These are phyloP conservation scores for Epinephelus fuscoguttatus DNA, from an alignment of 2,113 vertebrate species.

Conservation along the genomic window DNA sequence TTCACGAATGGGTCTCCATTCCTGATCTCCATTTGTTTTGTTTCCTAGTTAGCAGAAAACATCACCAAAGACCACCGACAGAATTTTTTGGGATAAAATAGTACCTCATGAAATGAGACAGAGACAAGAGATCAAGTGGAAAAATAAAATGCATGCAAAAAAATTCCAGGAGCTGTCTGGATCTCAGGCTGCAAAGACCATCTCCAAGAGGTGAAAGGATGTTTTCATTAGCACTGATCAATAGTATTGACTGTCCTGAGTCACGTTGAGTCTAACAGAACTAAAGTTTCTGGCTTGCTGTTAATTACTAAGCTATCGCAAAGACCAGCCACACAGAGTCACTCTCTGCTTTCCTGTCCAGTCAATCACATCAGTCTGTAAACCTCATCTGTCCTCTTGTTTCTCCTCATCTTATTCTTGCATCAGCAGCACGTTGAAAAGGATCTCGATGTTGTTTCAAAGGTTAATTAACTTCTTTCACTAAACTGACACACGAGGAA, in stretches of 20 bases:
- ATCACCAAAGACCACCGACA: neutral
- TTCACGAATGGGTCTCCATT: too few species aligned
- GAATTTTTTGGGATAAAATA: neutral
- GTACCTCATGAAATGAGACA: neutral
- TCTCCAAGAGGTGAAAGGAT: slow-evolving; percentile 44
- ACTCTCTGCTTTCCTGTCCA: neutral
- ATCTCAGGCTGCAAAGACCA: neutral
- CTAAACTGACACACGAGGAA: neutral
- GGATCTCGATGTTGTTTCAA: neutral
- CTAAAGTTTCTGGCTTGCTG: slow-evolving; percentile 49
- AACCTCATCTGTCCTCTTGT: neutral
- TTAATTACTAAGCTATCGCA: slow-evolving; percentile 64
- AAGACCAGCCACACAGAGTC: neutral
- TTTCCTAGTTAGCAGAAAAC: neutral
- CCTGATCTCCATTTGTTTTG: too few species aligned
- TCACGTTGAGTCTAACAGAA: slow-evolving; percentile 25
- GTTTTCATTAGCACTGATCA: slow-evolving; percentile 67
- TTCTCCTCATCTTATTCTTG: neutral
- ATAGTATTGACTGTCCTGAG: slow-evolving; percentile 54
- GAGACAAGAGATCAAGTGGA: neutral
- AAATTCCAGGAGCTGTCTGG: neutral
- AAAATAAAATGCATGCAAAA: neutral
- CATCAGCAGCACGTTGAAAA: neutral
- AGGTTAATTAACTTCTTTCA: slow-evolving; percentile 24
- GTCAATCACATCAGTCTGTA: neutral